phyloP scores from a whole-genome alignment of 2,113 vertebrate species.

The Rutilus rutilus region DNA sequence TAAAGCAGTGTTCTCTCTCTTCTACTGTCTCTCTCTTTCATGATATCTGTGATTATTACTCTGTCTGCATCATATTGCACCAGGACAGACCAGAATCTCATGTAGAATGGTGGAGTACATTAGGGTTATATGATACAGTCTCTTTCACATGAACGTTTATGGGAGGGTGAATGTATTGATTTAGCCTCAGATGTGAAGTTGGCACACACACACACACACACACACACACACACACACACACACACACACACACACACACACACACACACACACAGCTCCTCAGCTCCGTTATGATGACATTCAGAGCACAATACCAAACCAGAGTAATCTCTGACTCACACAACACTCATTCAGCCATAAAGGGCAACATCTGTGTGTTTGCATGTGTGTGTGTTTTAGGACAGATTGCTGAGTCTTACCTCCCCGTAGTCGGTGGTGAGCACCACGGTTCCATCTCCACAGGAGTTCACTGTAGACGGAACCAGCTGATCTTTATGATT shows the following conservation, averaged over 20 bases:
- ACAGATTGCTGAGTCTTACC: constrained; percentile 69
- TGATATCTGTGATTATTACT: not conserved
- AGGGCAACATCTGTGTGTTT: constrained; percentile 41
- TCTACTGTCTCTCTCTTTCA: not conserved
- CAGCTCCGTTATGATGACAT: constrained; percentile 35
- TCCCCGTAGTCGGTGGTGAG: constrained; percentile 85
- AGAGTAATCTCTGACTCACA: constrained; percentile 44
- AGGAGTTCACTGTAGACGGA: constrained; percentile 83
- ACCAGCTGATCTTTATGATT: constrained; percentile 83
- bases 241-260: not conserved
- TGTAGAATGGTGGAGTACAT: constrained; percentile 11
- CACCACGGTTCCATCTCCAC: constrained; percentile 78
- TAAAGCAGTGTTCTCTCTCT: not conserved
- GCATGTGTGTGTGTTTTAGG: constrained; percentile 37
- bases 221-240: constrained; percentile 1
- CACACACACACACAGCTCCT: constrained; percentile 12
- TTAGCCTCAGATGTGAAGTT: not conserved
- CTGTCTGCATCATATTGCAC: constrained; percentile 4
- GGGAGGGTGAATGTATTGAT: not conserved
- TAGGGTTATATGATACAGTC: not conserved
- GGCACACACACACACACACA: constrained; percentile 11
- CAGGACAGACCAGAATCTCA: not conserved
- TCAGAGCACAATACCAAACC: constrained; percentile 41
- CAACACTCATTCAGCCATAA: constrained; percentile 41
- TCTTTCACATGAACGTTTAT: not conserved